Evolutionary conservation across 2,797 vertebrate species (phyloP).

Genomic region (Crypturellus tataupa): DNA sequence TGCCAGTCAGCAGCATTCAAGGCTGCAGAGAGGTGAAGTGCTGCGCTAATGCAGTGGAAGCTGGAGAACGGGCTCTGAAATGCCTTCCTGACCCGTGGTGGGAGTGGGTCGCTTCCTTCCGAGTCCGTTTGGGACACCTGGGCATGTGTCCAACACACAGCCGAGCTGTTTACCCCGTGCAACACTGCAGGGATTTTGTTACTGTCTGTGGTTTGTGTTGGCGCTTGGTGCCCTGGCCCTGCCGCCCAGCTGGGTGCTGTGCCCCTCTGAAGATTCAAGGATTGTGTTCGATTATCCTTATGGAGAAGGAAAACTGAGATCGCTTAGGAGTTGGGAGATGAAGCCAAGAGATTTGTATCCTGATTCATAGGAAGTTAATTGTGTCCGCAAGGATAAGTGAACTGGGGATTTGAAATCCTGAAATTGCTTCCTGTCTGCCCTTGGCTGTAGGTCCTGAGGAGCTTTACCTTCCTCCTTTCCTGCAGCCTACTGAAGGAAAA

Average conservation of each 20-base stretch:
- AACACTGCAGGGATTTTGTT: neutral
- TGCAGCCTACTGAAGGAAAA: neutral
- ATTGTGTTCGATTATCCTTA: too few relatives aligned
- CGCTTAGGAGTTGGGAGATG: neutral
- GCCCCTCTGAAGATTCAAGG: neutral
- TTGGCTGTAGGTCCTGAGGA: neutral
- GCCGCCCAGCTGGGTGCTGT: accelerated
- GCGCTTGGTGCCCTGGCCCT: accelerated
- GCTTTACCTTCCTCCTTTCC: neutral
- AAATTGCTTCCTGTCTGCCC: neutral
- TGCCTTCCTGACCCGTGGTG: slow-evolving; percentile 16
- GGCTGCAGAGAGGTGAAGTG: neutral
- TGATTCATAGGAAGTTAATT: neutral
- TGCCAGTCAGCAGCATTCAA: slow-evolving; percentile 23
- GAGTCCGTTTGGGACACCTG: slow-evolving; percentile 2
- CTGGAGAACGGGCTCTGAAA: neutral
- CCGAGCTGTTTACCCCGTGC: neutral
- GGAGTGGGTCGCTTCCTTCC: neutral
- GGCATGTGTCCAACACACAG: neutral
- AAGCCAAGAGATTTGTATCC: neutral
- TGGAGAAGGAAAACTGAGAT: neutral
- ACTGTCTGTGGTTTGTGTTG: neutral
- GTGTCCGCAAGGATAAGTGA: neutral
- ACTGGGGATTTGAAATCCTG: neutral
- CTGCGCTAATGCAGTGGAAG: neutral